Percentiles rank a stretch among this genome's conserved stretches.
Evolutionary conservation across 1,140 invertebrate species (phyloP).

Genomic region (Oedothorax gibbosus): DNA sequence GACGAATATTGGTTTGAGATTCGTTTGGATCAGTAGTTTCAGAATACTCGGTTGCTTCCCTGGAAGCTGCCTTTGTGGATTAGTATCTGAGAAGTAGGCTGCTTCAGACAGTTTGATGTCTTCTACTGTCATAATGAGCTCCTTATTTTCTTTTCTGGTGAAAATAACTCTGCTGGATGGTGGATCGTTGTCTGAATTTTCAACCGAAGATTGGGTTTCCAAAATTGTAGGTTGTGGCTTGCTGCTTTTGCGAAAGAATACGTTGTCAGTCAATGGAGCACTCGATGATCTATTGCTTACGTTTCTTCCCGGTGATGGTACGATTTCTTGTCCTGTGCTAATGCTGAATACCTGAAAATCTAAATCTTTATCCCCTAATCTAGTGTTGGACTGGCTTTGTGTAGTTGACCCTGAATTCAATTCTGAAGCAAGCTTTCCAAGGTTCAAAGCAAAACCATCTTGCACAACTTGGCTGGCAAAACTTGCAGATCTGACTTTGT

Average conservation of each 20-base stretch:
- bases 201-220: not conserved
- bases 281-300: no score
- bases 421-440: not conserved
- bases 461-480: constrained; percentile 49
- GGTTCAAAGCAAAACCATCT: constrained; percentile 11
- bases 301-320: no score
- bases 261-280: not conserved
- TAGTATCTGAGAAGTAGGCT: no score
- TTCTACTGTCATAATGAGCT: not conserved
- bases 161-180: not conserved
- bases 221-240: not conserved
- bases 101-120: not conserved
- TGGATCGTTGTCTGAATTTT: not conserved
- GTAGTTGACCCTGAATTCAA: no score
- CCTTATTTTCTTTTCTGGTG: not conserved
- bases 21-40: constrained; percentile 17
- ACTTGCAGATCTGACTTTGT: constrained; percentile 32
- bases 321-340: not conserved
- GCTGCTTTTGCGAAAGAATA: not conserved
- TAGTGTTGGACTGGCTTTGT: no score
- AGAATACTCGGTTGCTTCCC: not conserved
- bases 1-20: constrained; percentile 52
- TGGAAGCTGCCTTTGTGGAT: not conserved
- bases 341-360: not conserved
- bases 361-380: no score